These are phyloP conservation scores for Edolisoma coerulescens DNA, from an alignment of 2,113 vertebrate species.

Conservation along the genomic window DNA sequence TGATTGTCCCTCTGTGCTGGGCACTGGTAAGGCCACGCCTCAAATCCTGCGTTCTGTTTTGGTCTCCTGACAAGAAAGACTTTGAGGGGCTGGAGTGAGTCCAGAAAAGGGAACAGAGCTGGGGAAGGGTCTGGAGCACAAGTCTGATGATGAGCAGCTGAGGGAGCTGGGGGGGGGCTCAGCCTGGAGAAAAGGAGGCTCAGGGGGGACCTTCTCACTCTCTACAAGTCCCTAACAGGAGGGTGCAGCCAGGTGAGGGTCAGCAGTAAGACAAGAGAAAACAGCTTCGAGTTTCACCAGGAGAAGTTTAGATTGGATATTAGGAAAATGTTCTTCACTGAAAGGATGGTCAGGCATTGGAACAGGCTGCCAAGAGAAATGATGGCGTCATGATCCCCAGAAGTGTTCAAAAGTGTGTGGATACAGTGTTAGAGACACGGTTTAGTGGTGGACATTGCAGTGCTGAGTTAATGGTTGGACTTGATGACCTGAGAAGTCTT, in stretches of 20 bases:
- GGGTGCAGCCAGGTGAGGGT: fast-evolving
- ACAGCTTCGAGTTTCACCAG: not conserved
- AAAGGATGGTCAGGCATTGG: not conserved
- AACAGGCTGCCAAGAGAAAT: not conserved
- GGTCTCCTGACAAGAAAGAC: not conserved
- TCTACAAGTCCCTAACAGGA: not conserved
- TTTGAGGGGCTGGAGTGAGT: fast-evolving
- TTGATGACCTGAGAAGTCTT: not conserved
- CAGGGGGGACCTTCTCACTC: fast-evolving
- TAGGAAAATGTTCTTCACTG: not conserved
- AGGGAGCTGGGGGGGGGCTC: not conserved
- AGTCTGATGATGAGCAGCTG: not conserved
- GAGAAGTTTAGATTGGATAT: not conserved
- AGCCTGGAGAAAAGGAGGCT: not conserved
- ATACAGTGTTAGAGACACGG: not conserved
- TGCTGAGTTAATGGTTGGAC: not conserved
- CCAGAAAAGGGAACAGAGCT: fast-evolving
- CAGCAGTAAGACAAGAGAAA: not conserved
- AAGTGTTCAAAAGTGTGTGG: not conserved
- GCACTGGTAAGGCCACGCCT: not conserved
- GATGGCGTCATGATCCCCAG: not conserved
- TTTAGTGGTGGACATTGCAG: not conserved
- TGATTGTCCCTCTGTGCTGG: not conserved
- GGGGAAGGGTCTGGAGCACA: not conserved
- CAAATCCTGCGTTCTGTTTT: not conserved